Evolutionary conservation across 2,888 invertebrate genomes (phyloP).

Genomic region (Eupithecia insigniata): DNA sequence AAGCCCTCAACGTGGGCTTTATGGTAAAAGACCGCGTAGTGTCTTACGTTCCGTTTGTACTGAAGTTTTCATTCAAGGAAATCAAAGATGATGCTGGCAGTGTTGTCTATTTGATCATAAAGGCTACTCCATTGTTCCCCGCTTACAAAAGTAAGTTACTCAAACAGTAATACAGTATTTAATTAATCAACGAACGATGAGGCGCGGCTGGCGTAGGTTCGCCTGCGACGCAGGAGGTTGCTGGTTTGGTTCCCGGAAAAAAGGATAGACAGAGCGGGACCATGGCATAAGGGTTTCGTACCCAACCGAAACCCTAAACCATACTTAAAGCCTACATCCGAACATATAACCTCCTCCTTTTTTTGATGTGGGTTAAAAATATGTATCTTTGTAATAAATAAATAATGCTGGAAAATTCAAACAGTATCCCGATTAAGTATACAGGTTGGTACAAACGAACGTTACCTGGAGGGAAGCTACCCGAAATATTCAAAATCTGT

Average conservation of each 20-base stretch:
- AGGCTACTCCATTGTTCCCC: constrained; percentile 89
- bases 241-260: neutral
- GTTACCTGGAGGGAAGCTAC: no score
- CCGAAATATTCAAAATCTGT: no score
- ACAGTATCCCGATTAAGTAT: no score
- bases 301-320: no score
- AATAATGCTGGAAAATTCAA: no score
- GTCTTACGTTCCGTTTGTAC: constrained; percentile 88
- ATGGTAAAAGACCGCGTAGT: constrained; percentile 85
- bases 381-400: no score
- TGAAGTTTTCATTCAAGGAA: constrained; percentile 88
- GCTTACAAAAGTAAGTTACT: constrained; percentile 89
- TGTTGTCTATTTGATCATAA: constrained; percentile 87
- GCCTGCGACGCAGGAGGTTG: neutral
- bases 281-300: no score
- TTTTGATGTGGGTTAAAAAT: no score
- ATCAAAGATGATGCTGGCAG: constrained; percentile 78
- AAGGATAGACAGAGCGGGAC: no score
- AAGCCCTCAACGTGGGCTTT: constrained; percentile 85
- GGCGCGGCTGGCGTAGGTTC: neutral
- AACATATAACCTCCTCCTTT: no score
- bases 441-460: no score
- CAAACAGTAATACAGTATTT: neutral
- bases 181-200: neutral
- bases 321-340: no score